phyloP scores from a whole-genome alignment of 1,140 invertebrate genomes.

The Belonocnema kinseyi region DNA sequence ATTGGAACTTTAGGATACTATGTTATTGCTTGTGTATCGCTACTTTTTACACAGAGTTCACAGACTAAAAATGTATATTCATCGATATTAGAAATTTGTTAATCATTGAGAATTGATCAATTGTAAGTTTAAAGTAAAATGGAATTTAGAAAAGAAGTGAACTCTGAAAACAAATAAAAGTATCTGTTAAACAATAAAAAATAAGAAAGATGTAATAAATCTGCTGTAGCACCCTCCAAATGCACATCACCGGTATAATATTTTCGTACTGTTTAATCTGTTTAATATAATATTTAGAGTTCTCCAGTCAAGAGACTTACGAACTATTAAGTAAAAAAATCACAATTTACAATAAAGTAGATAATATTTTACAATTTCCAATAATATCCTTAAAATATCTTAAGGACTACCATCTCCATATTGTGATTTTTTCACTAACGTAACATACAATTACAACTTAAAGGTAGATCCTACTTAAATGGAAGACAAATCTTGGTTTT shows the following conservation, averaged over 20 bases:
- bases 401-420: slow-evolving; percentile 1
- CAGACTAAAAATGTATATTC: no score
- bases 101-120: no score
- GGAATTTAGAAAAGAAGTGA: background rate
- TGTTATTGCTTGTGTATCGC: background rate
- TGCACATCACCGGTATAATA: slow-evolving; percentile 14
- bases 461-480: slow-evolving; percentile 52
- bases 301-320: background rate
- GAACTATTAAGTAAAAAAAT: background rate
- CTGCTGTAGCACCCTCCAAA: slow-evolving; percentile 1
- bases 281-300: background rate
- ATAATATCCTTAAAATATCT: background rate
- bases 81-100: no score
- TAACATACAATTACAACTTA: background rate
- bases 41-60: no score
- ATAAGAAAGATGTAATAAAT: background rate
- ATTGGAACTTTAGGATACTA: slow-evolving; percentile 24
- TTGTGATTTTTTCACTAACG: slow-evolving; percentile 11
- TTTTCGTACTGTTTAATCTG: slow-evolving; percentile 5
- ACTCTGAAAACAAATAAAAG: background rate
- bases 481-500: slow-evolving; percentile 55
- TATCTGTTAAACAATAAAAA: background rate
- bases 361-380: no score
- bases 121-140: background rate
- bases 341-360: background rate